A percentile compares a stretch with the other conserved stretches of the same genome.
Evolutionary conservation across 2,797 vertebrate genomes (phyloP).

Genomic region (Sus cebifrons): DNA sequence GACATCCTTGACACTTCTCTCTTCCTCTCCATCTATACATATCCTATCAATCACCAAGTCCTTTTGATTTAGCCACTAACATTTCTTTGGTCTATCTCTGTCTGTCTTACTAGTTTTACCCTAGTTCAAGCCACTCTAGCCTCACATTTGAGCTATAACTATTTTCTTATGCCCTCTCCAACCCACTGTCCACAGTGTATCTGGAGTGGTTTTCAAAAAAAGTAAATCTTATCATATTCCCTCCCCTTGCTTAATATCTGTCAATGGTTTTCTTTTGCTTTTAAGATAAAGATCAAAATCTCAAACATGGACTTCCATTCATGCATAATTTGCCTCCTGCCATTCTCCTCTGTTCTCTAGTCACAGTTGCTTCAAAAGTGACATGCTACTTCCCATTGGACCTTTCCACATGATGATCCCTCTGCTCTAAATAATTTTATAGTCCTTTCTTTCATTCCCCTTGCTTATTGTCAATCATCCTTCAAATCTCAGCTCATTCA

Average conservation of each 20-base stretch:
- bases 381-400: not conserved
- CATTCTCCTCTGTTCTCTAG: not conserved
- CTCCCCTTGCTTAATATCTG: not conserved
- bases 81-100: slow-evolving; percentile 17
- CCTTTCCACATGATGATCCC: not conserved
- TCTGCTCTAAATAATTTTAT: not conserved
- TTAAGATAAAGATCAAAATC: slow-evolving; percentile 22
- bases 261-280: not conserved
- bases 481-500: not conserved
- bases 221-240: not conserved
- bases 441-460: not conserved
- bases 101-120: not conserved
- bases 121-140: not conserved
- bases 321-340: not conserved
- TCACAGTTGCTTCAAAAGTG: not conserved
- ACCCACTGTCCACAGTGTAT: not conserved
- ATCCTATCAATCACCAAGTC: not conserved
- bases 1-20: not conserved
- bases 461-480: not conserved
- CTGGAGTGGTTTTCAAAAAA: not conserved
- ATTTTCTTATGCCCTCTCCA: not conserved
- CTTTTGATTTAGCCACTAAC: not conserved
- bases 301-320: not conserved
- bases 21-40: not conserved
- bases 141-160: not conserved